Evolutionary conservation across 2,797 vertebrate species (phyloP).

Genomic region (Anomalospiza imberbis): DNA sequence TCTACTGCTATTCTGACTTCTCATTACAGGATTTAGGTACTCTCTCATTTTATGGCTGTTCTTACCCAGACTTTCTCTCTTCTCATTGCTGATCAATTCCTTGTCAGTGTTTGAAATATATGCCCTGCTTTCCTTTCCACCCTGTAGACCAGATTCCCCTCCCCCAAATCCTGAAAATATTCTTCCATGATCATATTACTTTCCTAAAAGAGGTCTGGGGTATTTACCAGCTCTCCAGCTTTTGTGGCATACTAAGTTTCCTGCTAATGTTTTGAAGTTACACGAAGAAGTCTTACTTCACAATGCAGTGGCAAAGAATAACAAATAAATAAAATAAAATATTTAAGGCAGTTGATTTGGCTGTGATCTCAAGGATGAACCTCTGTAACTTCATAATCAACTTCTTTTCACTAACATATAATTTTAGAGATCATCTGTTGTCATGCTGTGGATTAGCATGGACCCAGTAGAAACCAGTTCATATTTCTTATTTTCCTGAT

Average conservation of each 20-base stretch:
- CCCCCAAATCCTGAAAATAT: not conserved
- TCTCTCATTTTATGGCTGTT: not conserved
- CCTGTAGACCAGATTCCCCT: not conserved
- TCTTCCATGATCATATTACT: not conserved
- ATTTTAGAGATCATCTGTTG: not conserved
- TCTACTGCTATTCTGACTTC: not conserved
- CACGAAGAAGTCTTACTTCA: not conserved
- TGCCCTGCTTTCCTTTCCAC: not conserved
- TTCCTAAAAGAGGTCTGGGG: not conserved
- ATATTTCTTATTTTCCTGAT: constrained; percentile 8
- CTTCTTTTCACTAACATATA: not conserved
- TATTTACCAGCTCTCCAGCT: not conserved
- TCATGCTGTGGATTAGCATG: not conserved
- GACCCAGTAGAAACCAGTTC: not conserved
- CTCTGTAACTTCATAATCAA: not conserved
- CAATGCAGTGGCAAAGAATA: not conserved
- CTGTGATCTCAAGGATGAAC: not conserved
- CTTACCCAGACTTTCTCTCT: not conserved
- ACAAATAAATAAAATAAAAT: not conserved
- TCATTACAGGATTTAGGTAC: not conserved
- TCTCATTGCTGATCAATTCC: not conserved
- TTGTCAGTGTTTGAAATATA: not conserved
- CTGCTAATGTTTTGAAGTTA: not conserved
- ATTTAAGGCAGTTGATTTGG: not conserved
- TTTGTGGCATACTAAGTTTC: not conserved